Evolutionary conservation across 2,113 vertebrate species (phyloP).

Genomic region (Fukomys damarensis): DNA sequence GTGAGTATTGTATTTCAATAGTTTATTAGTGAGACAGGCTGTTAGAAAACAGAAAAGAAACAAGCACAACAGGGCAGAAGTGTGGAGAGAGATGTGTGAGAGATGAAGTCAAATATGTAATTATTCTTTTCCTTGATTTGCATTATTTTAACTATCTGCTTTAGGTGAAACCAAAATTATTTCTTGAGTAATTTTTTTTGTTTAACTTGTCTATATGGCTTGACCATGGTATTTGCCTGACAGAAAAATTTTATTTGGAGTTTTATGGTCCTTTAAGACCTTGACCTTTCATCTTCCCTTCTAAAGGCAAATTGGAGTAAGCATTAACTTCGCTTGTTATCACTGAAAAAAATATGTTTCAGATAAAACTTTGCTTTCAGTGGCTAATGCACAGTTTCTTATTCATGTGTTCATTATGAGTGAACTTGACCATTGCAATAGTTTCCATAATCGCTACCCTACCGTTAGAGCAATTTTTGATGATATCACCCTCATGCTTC

Average conservation of each 20-base stretch:
- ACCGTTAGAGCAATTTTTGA: slow-evolving; percentile 80
- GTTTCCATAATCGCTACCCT: slow-evolving; percentile 79
- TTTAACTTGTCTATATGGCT: neutral
- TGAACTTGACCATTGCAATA: slow-evolving; percentile 81
- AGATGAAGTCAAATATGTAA: neutral
- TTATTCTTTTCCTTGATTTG: slow-evolving; percentile 14
- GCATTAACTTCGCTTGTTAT: slow-evolving; percentile 76
- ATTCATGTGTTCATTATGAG: slow-evolving; percentile 82
- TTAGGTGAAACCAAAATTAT: slow-evolving; percentile 29
- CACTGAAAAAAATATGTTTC: slow-evolving; percentile 53
- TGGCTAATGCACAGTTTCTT: slow-evolving; percentile 76
- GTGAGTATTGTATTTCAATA: neutral
- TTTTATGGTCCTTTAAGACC: slow-evolving; percentile 52
- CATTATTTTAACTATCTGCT: neutral
- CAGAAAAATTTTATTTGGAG: slow-evolving; percentile 42
- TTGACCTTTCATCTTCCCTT: slow-evolving; percentile 60
- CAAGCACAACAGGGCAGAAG: neutral
- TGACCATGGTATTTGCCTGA: slow-evolving; percentile 27
- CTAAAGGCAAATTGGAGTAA: slow-evolving; percentile 52
- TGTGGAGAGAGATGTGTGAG: neutral
- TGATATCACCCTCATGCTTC: slow-evolving; percentile 82
- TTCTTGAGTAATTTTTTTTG: neutral
- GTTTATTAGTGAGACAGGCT: neutral
- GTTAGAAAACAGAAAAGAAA: neutral
- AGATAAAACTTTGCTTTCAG: slow-evolving; percentile 75